A percentile compares a stretch with the other conserved stretches of the same genome.
These are phyloP conservation scores for Halictus ligatus DNA, from an alignment of 2,888 invertebrate species.

Conservation along the genomic window DNA sequence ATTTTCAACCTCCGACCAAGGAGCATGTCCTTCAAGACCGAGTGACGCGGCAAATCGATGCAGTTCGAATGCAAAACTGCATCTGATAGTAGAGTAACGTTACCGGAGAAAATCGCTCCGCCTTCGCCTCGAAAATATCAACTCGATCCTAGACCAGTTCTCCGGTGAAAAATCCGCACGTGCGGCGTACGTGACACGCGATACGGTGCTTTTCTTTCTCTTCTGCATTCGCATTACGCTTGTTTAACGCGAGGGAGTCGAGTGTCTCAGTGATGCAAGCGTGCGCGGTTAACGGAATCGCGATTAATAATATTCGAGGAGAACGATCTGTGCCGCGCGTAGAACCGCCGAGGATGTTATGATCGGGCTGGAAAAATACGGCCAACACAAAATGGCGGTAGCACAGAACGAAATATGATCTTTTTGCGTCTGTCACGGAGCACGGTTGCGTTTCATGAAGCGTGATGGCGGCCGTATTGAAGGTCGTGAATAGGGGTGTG, in stretches of 20 bases:
- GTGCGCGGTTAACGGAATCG: conserved; percentile 38
- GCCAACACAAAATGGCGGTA: neutral
- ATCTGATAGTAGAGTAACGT: neutral
- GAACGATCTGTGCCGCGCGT: neutral
- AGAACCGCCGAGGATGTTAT: neutral
- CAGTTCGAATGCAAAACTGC: neutral
- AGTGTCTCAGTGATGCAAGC: conserved; percentile 44
- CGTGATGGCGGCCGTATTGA: neutral
- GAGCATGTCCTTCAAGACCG: neutral
- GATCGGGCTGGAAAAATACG: neutral
- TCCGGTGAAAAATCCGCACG: conserved; percentile 45
- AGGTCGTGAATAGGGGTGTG: neutral
- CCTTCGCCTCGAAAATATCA: conserved; percentile 34
- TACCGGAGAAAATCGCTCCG: conserved; percentile 12
- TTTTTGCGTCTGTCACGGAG: neutral
- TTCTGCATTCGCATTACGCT: conserved; percentile 29
- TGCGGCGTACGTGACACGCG: conserved; percentile 49
- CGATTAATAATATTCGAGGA: conserved; percentile 22
- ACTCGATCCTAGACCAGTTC: conserved; percentile 41
- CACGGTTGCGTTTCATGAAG: neutral
- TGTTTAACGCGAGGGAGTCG: conserved; percentile 43
- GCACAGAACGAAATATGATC: neutral
- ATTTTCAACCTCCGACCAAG: neutral
- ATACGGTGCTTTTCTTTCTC: conserved; percentile 35
- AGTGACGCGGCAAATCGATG: neutral